Evolutionary conservation across 2,113 vertebrate genomes (phyloP), one percentile per base, ranked within the genome.

Genomic region (Puffinus mauretanicus): DNA sequence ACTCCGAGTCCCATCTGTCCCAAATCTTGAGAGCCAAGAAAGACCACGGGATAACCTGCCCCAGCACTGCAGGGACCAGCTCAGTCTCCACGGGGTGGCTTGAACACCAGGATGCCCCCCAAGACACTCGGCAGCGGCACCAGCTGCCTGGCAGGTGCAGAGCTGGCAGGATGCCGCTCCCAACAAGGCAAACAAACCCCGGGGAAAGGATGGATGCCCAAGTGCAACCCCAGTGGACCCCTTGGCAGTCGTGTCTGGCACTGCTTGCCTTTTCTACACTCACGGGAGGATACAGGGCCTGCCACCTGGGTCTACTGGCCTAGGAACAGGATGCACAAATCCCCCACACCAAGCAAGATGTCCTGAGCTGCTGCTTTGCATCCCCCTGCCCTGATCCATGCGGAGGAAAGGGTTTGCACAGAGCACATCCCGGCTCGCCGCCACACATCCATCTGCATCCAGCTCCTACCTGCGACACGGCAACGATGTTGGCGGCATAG

Each of bases 401-500:
- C 3, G 22, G 47, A 71, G 52, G 13, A 79, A 75, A 72, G 25
- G 10, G 14, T 10, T 8, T 83, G 34, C n/a, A 75, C 16, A 25
- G 54, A 62, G 42, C 71, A 51, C 34, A 40, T 66, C 42, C 91
- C 19, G 44, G 60, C 82, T 60, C 75, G 25, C 25, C 7, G 27
- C 25, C 55, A 55, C 20, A 55, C 0, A 0, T 7, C 32, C n/a
- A 30, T 21, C 55, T 52, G 62, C 52, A 55, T 25, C 13, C 34
- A 52, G 25, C 10, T 30, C 97, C 46, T 97, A 99, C 99, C 99
- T 99, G 99, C 21, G 99, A 99, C 65, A 99, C 99, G 6, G 99
- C 99, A 7, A 99, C 99, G 8, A 99, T 99, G 97, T 99, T 99
- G 95, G 98, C 98, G 42, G 99, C 99, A 15, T 99, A 99, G 34